Evolutionary conservation across 2,797 vertebrate species (phyloP).

Genomic region (Taeniopygia guttata): DNA sequence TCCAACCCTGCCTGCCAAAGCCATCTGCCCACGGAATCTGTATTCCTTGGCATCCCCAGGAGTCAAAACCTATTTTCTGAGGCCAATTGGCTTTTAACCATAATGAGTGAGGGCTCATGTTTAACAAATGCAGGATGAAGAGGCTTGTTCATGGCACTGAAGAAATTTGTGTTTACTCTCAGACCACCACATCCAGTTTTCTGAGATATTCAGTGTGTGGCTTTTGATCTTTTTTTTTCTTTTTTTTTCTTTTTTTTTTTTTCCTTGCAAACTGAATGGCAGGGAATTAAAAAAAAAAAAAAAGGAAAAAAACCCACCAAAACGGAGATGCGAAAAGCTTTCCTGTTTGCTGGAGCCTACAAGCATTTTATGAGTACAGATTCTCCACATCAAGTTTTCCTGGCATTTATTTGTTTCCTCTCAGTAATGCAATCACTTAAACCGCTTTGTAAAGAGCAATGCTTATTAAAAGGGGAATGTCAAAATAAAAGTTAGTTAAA

Average conservation of each 20-base stretch:
- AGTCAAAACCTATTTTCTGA: slow-evolving; percentile 17
- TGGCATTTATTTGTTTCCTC: slow-evolving; percentile 65
- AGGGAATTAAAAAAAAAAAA: not conserved
- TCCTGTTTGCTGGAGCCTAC: slow-evolving; percentile 50
- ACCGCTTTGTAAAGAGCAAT: not conserved
- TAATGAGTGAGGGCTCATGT: slow-evolving; percentile 27
- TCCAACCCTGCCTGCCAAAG: slow-evolving; percentile 33
- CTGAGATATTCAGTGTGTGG: not conserved
- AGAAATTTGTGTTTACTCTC: not conserved
- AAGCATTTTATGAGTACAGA: slow-evolving; percentile 36
- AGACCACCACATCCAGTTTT: not conserved
- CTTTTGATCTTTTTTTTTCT: not conserved
- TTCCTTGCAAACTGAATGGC: not conserved
- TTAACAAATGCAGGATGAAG: not conserved
- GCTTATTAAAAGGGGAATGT: slow-evolving; percentile 22
- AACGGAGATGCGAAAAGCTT: not conserved
- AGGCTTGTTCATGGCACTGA: not conserved
- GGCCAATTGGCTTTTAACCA: slow-evolving; percentile 64
- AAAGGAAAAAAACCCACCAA: not conserved
- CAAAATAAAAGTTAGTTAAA: slow-evolving; percentile 56
- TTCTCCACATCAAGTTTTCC: slow-evolving; percentile 61
- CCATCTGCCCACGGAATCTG: slow-evolving; percentile 27
- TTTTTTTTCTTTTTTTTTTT: too few relatives aligned
- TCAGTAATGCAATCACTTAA: slow-evolving; percentile 24
- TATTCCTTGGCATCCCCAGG: slow-evolving; percentile 50